Conservation (phyloP, 2,888 invertebrate species). For the Caenorhabditis parvicauda region DNA sequence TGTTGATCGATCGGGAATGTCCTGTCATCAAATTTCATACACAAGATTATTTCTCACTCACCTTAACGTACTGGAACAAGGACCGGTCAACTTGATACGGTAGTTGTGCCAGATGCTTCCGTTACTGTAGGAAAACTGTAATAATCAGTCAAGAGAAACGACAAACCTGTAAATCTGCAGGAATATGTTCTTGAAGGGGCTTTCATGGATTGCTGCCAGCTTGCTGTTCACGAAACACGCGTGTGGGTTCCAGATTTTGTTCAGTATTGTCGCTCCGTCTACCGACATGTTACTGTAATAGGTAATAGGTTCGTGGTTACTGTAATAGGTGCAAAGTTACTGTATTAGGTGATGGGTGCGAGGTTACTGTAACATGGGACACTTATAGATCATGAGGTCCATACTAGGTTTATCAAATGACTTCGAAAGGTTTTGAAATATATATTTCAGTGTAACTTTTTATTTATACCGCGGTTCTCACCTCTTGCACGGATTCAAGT, state of each 20-base stretch:
- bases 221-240: slow-evolving; percentile 62
- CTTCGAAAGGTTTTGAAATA: not conserved
- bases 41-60: slow-evolving; percentile 4
- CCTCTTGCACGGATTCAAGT: slow-evolving; percentile 62
- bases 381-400: not conserved
- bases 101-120: slow-evolving; percentile 63
- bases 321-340: not conserved
- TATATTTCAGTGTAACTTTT: not conserved
- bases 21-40: slow-evolving; percentile 17
- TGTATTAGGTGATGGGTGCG: not conserved
- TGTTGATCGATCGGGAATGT: slow-evolving; percentile 45
- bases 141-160: not conserved
- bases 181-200: slow-evolving; percentile 61
- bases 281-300: slow-evolving; percentile 60
- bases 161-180: slow-evolving; percentile 53
- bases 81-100: slow-evolving; percentile 44
- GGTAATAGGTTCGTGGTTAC: too few relatives aligned
- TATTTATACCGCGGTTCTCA: slow-evolving; percentile 8
- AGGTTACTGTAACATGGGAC: not conserved
- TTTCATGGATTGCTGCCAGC: slow-evolving; percentile 53
- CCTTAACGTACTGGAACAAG: slow-evolving; percentile 39
- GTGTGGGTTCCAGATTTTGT: slow-evolving; percentile 58
- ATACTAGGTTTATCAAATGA: not conserved
- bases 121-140: slow-evolving; percentile 36
- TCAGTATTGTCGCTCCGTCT: slow-evolving; percentile 56